Base-by-base conservation (phyloP, 2,888 invertebrate genomes). In the Limnephilus lunatus region DNA sequence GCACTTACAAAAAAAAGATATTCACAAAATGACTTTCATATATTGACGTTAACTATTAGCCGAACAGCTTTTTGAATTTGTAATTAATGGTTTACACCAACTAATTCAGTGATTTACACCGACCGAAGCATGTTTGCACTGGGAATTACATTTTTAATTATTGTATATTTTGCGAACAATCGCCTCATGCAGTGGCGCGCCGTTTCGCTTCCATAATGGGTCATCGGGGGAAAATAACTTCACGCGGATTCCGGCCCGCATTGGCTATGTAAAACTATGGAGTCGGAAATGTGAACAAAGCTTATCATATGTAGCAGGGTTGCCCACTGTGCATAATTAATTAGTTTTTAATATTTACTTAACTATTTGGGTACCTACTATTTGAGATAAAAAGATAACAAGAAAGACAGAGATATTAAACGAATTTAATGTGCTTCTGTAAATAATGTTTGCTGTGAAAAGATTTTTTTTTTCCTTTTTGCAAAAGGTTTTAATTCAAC, bases 221-320 rank as follows among this genome's bases (percentile, higher is more conserved):
- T 14, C 44, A 30, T 86, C 44, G 39, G 44, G 86, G 86, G 86
- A 14, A 44, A 30, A 86, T 48, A 44, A 15, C 25, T 44, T 68
- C 68, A 85, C n/a, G 44, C 35, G 35, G 35, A 39, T 19, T n/a
- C 86, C 48, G 39, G 86, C 30, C 35, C 44, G n/a, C 15, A 44
- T 68, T 68, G 68, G 44, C 86, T 39, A 15, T 44, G 86, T 86
- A 39, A 85, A 85, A 85, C 85, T 85, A 85, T 39, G 25, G 12
- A 85, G n/a, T 25, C 44, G 85, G 86, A 44, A 86, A 48, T 44
- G 35, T 44, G n/a, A 86, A 48, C 15, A 86, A 44, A 85, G 85
- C 44, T 39, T 44, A 48, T 44, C 44, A 86, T 48, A 68, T 68
- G 68, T 68, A 68, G n/a, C 68, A 86, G 86, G 86, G 86, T 30